phyloP scores from a whole-genome alignment of 2,113 vertebrate genomes.

The Lampris incognitus region DNA sequence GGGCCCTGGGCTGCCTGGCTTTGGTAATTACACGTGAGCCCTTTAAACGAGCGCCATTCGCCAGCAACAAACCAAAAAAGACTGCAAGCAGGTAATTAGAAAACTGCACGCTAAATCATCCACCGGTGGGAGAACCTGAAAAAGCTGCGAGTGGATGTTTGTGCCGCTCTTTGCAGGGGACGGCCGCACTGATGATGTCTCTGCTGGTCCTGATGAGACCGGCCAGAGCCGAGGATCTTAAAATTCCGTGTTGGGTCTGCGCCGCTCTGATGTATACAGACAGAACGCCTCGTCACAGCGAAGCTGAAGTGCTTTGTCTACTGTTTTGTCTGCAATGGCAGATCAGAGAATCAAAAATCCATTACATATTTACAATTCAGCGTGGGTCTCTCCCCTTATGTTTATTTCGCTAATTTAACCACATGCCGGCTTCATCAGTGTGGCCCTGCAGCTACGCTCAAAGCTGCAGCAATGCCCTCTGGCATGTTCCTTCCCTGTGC shows the following conservation, averaged over 20 bases:
- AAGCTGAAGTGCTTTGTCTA: conserved; percentile 44
- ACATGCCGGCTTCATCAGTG: conserved; percentile 48
- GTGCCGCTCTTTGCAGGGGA: conserved; percentile 42
- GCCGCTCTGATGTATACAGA: conserved; percentile 34
- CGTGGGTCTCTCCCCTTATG: conserved; percentile 50
- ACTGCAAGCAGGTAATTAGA: conserved; percentile 75
- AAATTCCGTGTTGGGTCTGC: conserved; percentile 53
- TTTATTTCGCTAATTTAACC: conserved; percentile 74
- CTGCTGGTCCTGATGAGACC: conserved; percentile 30
- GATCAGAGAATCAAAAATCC: conserved; percentile 46
- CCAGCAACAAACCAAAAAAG: conserved; percentile 68
- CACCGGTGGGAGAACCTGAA: conserved; percentile 45
- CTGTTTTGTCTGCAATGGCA: conserved; percentile 28
- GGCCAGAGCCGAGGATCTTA: conserved; percentile 46
- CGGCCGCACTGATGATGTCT: conserved; percentile 57
- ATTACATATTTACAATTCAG: conserved; percentile 47
- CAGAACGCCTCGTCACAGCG: conserved; percentile 17
- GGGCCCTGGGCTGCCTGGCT: conserved; percentile 66
- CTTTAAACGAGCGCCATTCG: conserved; percentile 75
- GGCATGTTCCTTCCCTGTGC: conserved; percentile 43
- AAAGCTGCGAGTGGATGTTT: conserved; percentile 67
- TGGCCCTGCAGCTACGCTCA: conserved; percentile 57
- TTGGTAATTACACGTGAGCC: conserved; percentile 75
- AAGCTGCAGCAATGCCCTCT: conserved; percentile 60
- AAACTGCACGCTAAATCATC: conserved; percentile 62